Conservation (phyloP, 2,113 vertebrate genomes). For the Callionymus lyra region DNA sequence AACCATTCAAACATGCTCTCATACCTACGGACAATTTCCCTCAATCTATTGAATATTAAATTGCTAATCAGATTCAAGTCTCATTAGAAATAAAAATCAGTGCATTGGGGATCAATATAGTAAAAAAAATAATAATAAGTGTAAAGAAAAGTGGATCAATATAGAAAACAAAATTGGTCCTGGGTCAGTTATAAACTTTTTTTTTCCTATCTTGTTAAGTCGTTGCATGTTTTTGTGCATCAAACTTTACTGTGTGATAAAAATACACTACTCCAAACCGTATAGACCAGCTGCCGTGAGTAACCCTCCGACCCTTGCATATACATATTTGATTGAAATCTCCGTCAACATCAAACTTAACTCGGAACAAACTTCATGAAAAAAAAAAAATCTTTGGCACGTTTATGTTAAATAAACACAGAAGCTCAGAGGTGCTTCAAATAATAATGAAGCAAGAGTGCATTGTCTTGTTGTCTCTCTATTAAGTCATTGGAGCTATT, state of each 20-base stretch:
- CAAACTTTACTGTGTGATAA: neutral
- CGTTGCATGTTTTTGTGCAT: no score
- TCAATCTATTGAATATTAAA: no score
- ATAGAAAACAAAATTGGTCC: no score
- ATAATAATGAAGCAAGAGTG: constrained; percentile 55
- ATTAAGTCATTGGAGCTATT: constrained; percentile 34
- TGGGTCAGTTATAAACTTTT: no score
- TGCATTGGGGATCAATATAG: no score
- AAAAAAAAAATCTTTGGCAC: constrained; percentile 5
- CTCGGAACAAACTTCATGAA: constrained; percentile 12
- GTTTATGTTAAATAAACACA: neutral
- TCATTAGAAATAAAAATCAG: no score
- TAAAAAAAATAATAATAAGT: no score
- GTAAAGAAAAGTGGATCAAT: no score
- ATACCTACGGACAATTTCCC: no score
- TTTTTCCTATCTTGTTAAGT: no score
- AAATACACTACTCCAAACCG: neutral
- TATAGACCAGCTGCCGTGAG: neutral
- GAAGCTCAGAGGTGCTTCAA: constrained; percentile 41
- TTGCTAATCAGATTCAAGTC: no score
- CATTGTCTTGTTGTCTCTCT: constrained; percentile 49
- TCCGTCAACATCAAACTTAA: neutral
- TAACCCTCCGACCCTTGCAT: neutral
- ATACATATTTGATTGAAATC: neutral
- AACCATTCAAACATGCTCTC: no score